These are phyloP conservation scores for Pseudorasbora parva DNA, from an alignment of 2,113 vertebrate species.

Conservation along the genomic window DNA sequence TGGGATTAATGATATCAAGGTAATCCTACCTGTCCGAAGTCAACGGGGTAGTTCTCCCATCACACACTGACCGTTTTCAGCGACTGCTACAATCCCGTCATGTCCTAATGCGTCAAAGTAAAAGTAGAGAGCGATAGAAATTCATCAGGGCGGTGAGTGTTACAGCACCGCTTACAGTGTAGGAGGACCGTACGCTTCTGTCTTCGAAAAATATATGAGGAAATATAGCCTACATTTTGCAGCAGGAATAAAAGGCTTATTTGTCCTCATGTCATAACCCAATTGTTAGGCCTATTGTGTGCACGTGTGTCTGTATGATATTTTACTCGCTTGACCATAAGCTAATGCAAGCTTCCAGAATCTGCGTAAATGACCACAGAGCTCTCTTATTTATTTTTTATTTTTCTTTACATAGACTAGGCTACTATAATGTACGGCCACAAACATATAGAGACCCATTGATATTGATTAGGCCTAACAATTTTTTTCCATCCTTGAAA, in stretches of 20 bases:
- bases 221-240: not conserved
- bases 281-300: too few species aligned
- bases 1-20: not conserved
- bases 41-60: conserved; percentile 55
- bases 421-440: not conserved
- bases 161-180: conserved; percentile 75
- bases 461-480: not conserved
- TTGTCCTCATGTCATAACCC: not conserved
- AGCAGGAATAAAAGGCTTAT: not conserved
- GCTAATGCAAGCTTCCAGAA: not conserved
- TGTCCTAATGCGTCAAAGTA: conserved; percentile 64
- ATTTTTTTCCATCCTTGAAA: not conserved
- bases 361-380: not conserved
- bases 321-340: not conserved
- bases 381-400: not conserved
- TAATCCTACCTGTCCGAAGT: conserved; percentile 59
- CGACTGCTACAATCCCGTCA: conserved; percentile 58
- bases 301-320: not conserved
- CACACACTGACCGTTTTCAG: conserved; percentile 50
- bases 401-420: too few species aligned
- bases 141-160: conserved; percentile 59
- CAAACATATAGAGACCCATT: not conserved
- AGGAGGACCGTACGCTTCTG: conserved; percentile 68
- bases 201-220: not conserved
- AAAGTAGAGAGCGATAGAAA: conserved; percentile 62